Percentiles rank a stretch among this genome's conserved stretches.
These are phyloP conservation scores for Toxotes chatareus DNA, from an alignment of 2,113 vertebrate genomes.

Conservation along the genomic window DNA sequence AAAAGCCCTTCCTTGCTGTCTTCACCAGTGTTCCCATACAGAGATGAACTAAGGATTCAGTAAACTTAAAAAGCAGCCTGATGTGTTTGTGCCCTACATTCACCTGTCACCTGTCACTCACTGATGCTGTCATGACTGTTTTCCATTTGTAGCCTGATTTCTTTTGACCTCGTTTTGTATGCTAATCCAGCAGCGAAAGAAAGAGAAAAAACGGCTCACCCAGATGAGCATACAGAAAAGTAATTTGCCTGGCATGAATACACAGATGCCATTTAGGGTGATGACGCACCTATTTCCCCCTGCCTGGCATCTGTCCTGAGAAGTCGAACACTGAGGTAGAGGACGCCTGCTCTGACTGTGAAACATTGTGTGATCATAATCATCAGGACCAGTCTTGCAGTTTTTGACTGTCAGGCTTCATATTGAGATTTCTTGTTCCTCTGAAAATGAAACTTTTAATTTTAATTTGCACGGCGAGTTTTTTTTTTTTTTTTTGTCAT, in stretches of 20 bases:
- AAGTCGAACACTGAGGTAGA: not conserved
- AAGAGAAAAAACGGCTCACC: conserved; percentile 35
- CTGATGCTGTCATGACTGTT: not conserved
- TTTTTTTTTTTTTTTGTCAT: not conserved
- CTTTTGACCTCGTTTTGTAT: conserved; percentile 61
- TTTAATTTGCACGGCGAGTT: not conserved
- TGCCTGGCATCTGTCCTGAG: conserved; percentile 3
- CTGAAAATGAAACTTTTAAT: not conserved
- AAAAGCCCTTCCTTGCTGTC: not conserved
- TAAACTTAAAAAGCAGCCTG: not conserved
- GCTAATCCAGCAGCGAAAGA: conserved; percentile 33
- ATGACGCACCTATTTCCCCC: not conserved
- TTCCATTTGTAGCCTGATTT: conserved; percentile 57
- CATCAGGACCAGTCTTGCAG: not conserved
- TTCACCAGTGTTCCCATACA: not conserved
- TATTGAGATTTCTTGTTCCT: not conserved
- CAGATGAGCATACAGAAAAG: conserved; percentile 38
- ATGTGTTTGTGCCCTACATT: conserved; percentile 27
- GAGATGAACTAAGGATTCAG: not conserved
- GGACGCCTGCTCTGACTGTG: not conserved
- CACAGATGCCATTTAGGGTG: conserved; percentile 33
- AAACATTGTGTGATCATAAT: not conserved
- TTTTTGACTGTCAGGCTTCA: not conserved
- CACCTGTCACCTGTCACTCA: conserved; percentile 40
- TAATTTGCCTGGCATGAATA: conserved; percentile 48